Conservation (phyloP, 2,113 vertebrate genomes). For the Siphamia tubifer region DNA sequence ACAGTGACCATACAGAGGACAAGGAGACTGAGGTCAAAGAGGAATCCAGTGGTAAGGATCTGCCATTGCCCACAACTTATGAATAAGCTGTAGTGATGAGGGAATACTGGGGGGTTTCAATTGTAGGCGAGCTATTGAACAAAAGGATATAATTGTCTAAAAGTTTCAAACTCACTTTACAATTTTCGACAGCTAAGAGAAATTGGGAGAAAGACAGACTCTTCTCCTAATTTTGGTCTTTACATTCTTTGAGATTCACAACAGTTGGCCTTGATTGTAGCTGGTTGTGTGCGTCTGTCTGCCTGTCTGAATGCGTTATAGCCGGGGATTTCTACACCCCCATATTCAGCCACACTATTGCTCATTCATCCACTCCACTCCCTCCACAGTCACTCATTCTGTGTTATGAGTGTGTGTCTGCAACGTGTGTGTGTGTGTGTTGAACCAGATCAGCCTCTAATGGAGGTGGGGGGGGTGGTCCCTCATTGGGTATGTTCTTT, state of each 20-base stretch:
- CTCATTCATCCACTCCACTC: slow-evolving; percentile 58
- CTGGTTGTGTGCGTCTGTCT: slow-evolving; percentile 17
- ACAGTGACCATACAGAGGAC: slow-evolving; percentile 91
- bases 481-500: slow-evolving; percentile 10
- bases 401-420: not conserved
- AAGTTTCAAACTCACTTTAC: too few species aligned
- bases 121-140: not conserved
- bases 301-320: slow-evolving; percentile 21
- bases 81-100: not conserved
- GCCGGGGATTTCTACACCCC: slow-evolving; percentile 64
- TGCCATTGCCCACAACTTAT: not conserved
- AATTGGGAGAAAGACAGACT: not conserved
- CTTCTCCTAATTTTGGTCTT: slow-evolving; percentile 32
- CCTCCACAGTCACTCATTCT: slow-evolving; percentile 24
- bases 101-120: not conserved
- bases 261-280: slow-evolving; percentile 21
- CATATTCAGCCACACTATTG: slow-evolving; percentile 56
- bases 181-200: not conserved
- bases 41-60: slow-evolving; percentile 82
- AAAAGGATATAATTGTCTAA: too few species aligned
- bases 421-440: not conserved
- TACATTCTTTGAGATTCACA: slow-evolving; percentile 11
- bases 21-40: slow-evolving; percentile 87
- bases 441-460: slow-evolving; percentile 9
- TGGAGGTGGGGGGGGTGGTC: slow-evolving; percentile 1